Conservation (phyloP, 2,888 invertebrate species). For the Liposcelis brunnea region DNA sequence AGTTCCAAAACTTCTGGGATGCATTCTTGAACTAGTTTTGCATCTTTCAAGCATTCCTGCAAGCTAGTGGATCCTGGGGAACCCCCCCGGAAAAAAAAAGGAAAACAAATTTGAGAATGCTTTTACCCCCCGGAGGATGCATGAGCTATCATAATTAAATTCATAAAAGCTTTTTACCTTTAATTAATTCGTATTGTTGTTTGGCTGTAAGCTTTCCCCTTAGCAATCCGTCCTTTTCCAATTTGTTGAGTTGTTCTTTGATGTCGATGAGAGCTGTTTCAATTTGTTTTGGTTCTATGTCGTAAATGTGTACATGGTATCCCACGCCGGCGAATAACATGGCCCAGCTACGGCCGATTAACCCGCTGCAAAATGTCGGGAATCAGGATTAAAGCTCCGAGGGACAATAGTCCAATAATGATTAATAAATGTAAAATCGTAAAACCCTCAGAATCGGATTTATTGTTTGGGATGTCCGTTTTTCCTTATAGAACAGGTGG, state of each 20-base stretch:
- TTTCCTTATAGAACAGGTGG: conserved; percentile 5
- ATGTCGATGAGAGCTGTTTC: conserved; percentile 56
- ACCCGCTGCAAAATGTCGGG: conserved; percentile 46
- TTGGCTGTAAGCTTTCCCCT: conserved; percentile 56
- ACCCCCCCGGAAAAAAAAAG: conserved; percentile 17
- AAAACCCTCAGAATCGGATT: too few species aligned
- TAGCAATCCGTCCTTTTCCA: conserved; percentile 54
- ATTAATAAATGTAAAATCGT: too few species aligned
- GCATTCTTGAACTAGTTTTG: conserved; percentile 80
- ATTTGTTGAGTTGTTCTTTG: conserved; percentile 44
- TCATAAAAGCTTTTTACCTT: conserved; percentile 33
- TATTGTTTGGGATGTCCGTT: not conserved
- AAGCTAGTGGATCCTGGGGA: conserved; percentile 43
- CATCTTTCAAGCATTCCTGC: conserved; percentile 51
- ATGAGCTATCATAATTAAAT: not conserved
- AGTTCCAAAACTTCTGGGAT: conserved; percentile 77
- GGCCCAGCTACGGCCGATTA: conserved; percentile 93
- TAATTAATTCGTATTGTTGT: conserved; percentile 60
- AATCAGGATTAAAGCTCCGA: conserved; percentile 10
- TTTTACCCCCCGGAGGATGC: too few species aligned
- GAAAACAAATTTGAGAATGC: too few species aligned
- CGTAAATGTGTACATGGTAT: conserved; percentile 74
- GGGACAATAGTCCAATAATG: conserved; percentile 9
- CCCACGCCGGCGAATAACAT: conserved; percentile 91
- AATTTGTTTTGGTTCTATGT: conserved; percentile 61